Evolutionary conservation across 1,140 invertebrate species (phyloP).

Genomic region (Tetramorium alpestre): DNA sequence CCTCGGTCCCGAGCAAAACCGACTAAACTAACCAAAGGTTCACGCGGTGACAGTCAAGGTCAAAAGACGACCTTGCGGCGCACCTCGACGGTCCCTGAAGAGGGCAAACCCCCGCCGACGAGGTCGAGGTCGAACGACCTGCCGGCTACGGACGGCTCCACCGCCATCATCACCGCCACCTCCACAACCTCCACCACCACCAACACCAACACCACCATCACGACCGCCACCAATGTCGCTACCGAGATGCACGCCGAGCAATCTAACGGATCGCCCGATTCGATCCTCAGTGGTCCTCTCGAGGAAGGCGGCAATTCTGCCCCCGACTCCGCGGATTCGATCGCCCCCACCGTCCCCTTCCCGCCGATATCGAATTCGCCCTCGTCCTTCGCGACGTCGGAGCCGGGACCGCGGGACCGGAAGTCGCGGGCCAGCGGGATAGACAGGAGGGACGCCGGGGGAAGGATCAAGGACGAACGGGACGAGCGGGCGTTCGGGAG

Average conservation of each 20-base stretch:
- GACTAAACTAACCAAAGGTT: conserved; percentile 59
- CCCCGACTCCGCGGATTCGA: conserved; percentile 75
- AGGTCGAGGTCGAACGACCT: conserved; percentile 58
- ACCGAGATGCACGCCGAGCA: conserved; percentile 47
- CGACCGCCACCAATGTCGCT: background rate
- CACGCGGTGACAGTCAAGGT: conserved; percentile 60
- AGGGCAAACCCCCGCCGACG: conserved; percentile 60
- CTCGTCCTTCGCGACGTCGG: conserved; percentile 57
- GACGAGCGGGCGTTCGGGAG: conserved; percentile 76
- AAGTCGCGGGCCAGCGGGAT: background rate
- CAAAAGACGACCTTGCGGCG: conserved; percentile 69
- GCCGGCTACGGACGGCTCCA: conserved; percentile 8
- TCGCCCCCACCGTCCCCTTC: conserved; percentile 74
- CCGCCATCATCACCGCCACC: background rate
- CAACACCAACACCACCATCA: background rate
- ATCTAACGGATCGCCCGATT: conserved; percentile 78
- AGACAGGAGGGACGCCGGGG: conserved; percentile 32
- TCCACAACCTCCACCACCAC: background rate
- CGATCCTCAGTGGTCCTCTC: conserved; percentile 72
- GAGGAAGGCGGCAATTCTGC: conserved; percentile 66
- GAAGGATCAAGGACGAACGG: conserved; percentile 18
- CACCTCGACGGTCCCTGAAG: conserved; percentile 80
- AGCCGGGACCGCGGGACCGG: background rate
- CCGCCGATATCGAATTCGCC: conserved; percentile 66
- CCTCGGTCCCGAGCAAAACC: background rate